Evolutionary conservation across 2,888 invertebrate genomes (phyloP).

Genomic region (Orthonychiurus folsomi): DNA sequence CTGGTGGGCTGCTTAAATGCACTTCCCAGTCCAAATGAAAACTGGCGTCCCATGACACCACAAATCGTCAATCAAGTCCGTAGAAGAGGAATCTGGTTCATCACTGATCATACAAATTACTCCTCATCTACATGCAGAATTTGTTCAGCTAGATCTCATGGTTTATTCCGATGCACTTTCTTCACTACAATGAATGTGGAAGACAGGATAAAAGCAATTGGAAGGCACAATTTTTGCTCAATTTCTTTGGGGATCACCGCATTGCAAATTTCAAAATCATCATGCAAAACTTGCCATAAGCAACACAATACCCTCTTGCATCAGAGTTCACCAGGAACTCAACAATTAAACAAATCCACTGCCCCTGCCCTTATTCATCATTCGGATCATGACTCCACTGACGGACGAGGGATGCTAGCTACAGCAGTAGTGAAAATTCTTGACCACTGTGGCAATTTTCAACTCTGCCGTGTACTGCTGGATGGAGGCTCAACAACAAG

Average conservation of each 20-base stretch:
- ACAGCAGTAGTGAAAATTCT: constrained; percentile 3
- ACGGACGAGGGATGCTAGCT: not conserved
- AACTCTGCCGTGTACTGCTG: not conserved
- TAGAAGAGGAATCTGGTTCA: no score
- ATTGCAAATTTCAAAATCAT: not conserved
- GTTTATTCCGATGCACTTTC: not conserved
- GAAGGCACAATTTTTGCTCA: not conserved
- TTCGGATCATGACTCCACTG: not conserved
- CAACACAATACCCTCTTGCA: constrained; percentile 5
- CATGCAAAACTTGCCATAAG: constrained; percentile 3
- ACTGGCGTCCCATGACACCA: no score
- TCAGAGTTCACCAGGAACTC: not conserved
- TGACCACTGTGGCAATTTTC: not conserved
- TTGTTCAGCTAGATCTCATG: no score
- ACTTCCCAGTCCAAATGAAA: not conserved
- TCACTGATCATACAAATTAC: not conserved
- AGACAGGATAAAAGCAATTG: not conserved
- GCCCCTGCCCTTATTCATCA: not conserved
- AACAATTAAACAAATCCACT: not conserved
- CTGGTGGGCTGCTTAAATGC: not conserved
- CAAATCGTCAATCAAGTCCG: no score
- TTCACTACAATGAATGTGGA: not conserved
- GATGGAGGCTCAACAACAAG: constrained; percentile 5
- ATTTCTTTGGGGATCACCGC: not conserved
- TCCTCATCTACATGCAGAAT: not conserved